Base-by-base conservation (phyloP, 2,113 vertebrate species). In the Aythya baeri region DNA sequence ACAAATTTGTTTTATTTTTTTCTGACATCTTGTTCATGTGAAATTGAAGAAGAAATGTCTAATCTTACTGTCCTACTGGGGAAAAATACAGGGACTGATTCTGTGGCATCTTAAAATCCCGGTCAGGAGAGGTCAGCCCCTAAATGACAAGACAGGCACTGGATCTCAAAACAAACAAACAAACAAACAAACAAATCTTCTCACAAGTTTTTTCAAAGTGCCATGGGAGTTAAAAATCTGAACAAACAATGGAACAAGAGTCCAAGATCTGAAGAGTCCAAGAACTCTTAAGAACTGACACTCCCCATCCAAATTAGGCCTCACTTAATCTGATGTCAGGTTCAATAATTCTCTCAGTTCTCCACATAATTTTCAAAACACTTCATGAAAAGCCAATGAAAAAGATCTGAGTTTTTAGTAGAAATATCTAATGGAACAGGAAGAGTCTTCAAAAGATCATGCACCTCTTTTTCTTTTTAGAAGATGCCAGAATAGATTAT, bases 381-480 rank as follows among this genome's bases (percentile, higher is more conserved):
- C 5, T 31, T 88, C 1, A 76, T 62, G 26, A 71, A 81, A 95
- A 92, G 36, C 46, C 59, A 63, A 22, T 31, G 59, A 46, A 85
- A 90, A 80, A 34, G 10, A 72, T 49, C 3, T 65, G 65, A 81
- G 29, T 25, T 70, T 85, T 90, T 59, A 86, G 14, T 36, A 52
- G n/a, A 76, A 80, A 41, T 77, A 74, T 41, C 13, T 73, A 80
- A 80, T 55, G 25, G 36, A 77, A n/a, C 20, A 81, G 41, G 36
- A 80, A 86, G 90, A 32, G 59, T 67, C 72, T 94, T 90, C 67
- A 86, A 91, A 93, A 70, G 63, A 66, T 58, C 32, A 34, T 31
- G 32, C 1, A 32, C 10, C 21, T 46, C 23, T 6, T 70, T 44
- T 52, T 52, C 31, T 23, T 55, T 65, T 27, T 17, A 67, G 25